Evolutionary conservation across 2,888 invertebrate species (phyloP).

Genomic region (Shargacucullia verbasci): DNA sequence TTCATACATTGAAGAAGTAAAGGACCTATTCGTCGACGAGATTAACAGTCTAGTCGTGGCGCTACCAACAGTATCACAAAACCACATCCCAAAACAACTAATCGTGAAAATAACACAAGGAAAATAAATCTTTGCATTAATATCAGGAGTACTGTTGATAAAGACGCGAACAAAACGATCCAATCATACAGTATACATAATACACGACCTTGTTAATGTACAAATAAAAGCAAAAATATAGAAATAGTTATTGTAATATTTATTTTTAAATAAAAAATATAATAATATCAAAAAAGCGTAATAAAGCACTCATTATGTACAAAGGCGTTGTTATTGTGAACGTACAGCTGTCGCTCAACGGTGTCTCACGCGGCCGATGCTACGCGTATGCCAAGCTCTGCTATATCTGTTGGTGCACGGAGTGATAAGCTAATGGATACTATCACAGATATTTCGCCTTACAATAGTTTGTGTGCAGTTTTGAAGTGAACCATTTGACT

Average conservation of each 20-base stretch:
- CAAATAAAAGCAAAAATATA: conserved; percentile 72
- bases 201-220: conserved; percentile 57
- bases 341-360: conserved; percentile 22
- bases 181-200: conserved; percentile 37
- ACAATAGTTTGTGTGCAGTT: too few species aligned
- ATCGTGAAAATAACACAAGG: conserved; percentile 37
- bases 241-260: conserved; percentile 67
- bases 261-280: conserved; percentile 69
- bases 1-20: not conserved
- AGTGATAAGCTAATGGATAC: too few species aligned
- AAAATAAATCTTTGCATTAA: conserved; percentile 32
- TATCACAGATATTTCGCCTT: too few species aligned
- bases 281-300: conserved; percentile 86
- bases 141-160: conserved; percentile 28
- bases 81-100: conserved; percentile 18
- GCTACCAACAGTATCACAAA: conserved; percentile 34
- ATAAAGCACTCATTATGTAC: conserved; percentile 85
- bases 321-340: conserved; percentile 60
- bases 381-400: conserved; percentile 1
- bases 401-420: too few species aligned
- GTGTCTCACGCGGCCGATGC: conserved; percentile 9
- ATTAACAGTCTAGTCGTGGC: conserved; percentile 30
- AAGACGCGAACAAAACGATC: conserved; percentile 30
- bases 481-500: too few species aligned
- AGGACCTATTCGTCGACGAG: not conserved